Base-by-base conservation (phyloP, 1,140 invertebrate species). In the Hermatobates lingyangjiaoensis region DNA sequence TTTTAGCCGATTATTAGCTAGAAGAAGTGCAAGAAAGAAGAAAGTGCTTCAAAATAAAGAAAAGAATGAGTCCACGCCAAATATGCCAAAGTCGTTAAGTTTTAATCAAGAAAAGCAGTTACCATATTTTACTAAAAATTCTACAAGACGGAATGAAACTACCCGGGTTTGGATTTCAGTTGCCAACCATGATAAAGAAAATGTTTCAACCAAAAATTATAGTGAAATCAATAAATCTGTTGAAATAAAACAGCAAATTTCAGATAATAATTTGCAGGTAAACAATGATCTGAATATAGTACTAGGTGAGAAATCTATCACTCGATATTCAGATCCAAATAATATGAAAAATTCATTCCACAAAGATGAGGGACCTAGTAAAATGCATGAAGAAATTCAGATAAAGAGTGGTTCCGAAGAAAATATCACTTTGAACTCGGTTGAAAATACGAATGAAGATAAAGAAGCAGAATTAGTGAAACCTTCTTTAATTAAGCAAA, bases 1-100 rank as follows among this genome's bases (percentile, higher is more conserved):
- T 34, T 75, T 79, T 61, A 73, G 74, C 27, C 68, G 76, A 52
- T 61, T 80, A 23, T 68, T 79, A 23, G 63, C 74, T 15, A 68
- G 77, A 45, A 71, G 74, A 56, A 79, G 74, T 57, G 73, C 73
- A 7, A 73, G 75, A 56, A 76, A 74, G 59, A 74, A 71, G 53
- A 74, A 74, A 50, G 70, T 71, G 50, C 71, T 71, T 34, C 30
- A 34, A 10, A 18, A 34, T 18, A 34, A 34, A 34, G 30, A 18
- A 34, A 12, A 34, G 10, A 34, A 34, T 18, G 10, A 34, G 10
- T 34, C 30, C 18, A 18, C 30, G 10, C 18, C 30, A 12, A 34
- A 34, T 34, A 12, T 34, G 18, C 30, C 30, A 12, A 34, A 34
- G 18, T 34, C 30, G 18, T 18, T 12, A 34, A 34, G 30, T 18